A percentile compares a stretch with the other conserved stretches of the same genome.
phyloP scores from a whole-genome alignment of 2,797 vertebrate species.

The Epinephelus awoara region DNA sequence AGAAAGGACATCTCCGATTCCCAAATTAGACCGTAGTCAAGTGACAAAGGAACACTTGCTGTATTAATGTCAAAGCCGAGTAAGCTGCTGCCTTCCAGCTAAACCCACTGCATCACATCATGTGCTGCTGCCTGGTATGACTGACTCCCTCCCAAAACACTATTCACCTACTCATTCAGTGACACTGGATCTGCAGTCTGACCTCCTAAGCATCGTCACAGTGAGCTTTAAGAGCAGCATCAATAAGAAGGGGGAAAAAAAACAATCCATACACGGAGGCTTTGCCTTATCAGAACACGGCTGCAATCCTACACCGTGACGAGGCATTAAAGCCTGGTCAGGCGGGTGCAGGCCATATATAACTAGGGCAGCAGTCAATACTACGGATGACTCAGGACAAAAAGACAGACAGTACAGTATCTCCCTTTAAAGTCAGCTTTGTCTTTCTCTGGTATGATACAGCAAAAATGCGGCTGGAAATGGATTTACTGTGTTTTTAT shows the following conservation, averaged over 20 bases:
- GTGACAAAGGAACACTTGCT: conserved; percentile 80
- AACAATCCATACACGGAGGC: conserved; percentile 1
- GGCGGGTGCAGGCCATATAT: conserved; percentile 34
- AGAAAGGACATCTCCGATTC: conserved; percentile 74
- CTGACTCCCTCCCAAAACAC: conserved; percentile 39
- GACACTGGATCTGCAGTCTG: conserved; percentile 81
- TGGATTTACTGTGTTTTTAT: conserved; percentile 29
- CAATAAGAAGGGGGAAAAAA: conserved; percentile 23
- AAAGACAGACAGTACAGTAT: conserved; percentile 4
- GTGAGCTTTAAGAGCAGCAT: conserved; percentile 49
- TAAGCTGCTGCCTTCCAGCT: conserved; percentile 62
- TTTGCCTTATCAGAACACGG: conserved; percentile 47
- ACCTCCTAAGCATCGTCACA: conserved; percentile 76
- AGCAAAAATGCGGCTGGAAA: conserved; percentile 27
- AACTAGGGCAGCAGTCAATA: conserved; percentile 37
- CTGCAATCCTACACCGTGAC: conserved; percentile 67
- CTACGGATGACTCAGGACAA: conserved; percentile 61
- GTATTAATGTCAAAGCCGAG: conserved; percentile 74
- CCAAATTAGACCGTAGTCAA: conserved; percentile 84
- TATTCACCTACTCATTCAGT: conserved; percentile 43
- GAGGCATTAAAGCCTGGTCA: conserved; percentile 38
- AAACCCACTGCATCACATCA: conserved; percentile 71
- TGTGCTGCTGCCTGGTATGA: conserved; percentile 71
- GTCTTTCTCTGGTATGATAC: conserved; percentile 21
- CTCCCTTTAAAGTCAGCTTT: conserved; percentile 7